Evolutionary conservation across 1,140 invertebrate genomes (phyloP), one percentile per base, ranked within the genome.

Genomic region (Meloidogyne floridensis): DNA sequence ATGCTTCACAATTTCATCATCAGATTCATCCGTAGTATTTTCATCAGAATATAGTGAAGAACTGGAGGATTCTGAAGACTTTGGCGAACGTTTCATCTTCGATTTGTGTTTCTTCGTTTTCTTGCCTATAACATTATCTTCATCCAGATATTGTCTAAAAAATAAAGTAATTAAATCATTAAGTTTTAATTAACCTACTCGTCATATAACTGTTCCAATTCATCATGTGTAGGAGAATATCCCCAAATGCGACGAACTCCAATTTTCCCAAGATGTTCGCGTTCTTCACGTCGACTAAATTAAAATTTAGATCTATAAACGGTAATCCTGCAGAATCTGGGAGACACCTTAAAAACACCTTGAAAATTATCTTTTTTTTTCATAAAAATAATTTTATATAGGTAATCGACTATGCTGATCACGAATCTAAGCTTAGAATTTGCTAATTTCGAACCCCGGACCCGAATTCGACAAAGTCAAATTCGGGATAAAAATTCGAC

Each of bases 221-320:
- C 87, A 11, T 69, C 51, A 72, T 86, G 86, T 15, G 86, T 83
- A 2, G 87, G 87, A 20, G 87, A 89, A 18, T 75, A 59, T 5
- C 83, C 87, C 87, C 87, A 89, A 72, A 90, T 82, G 6, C 70
- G 69, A 1, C 76, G 10, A 7, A 84, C 32, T 8, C 89, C 87
- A 20, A 73, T 20, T 18, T 73, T 56, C 11, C 82, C 82, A 20
- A 86, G 65, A n/a, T 79, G 42, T 71, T 87, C 83, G 65, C 87
- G 85, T 7, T 84, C 76, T 7, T 74, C 75, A 13, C 87, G 80
- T 8, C 89, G 77, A 43, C 86, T 89, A 54, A 54, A 54, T 54
- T 54, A 10, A 9, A 54, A 54, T 76, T 20, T 51, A 10, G 8
- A 9, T 54, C 73, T 15, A 69, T 51, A 32, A 32, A 32, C 32